Conservation (phyloP, 2,888 invertebrate genomes). For the Muschampia plurimacula region DNA sequence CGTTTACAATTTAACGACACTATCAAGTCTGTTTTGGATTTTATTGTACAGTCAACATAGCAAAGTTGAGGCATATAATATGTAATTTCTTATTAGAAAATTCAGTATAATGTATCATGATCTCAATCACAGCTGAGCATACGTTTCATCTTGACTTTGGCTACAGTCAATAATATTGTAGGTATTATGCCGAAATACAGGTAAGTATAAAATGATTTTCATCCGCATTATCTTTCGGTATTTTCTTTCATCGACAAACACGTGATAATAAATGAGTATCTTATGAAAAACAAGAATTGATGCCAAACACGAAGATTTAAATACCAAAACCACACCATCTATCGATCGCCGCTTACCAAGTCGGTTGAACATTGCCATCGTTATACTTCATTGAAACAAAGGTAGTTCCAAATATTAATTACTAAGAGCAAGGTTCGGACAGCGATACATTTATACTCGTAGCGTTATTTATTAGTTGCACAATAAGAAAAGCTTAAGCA, state of each 20-base stretch:
- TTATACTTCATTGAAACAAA: slow-evolving; percentile 7
- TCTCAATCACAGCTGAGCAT: too few relatives aligned
- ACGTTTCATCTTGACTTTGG: too few relatives aligned
- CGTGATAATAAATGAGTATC: not conserved
- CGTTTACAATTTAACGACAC: too few relatives aligned
- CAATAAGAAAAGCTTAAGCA: slow-evolving; percentile 37
- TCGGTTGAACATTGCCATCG: not conserved
- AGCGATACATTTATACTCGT: slow-evolving; percentile 14
- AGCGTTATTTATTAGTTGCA: slow-evolving; percentile 28
- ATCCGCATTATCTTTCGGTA: not conserved
- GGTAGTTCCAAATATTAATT: slow-evolving; percentile 19
- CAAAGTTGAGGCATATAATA: too few relatives aligned
- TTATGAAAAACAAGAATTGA: not conserved
- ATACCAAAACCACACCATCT: not conserved
- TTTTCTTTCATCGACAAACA: not conserved
- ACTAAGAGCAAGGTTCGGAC: slow-evolving; percentile 14
- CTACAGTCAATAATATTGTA: too few relatives aligned
- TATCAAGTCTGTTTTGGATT: too few relatives aligned
- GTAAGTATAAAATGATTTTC: too few relatives aligned
- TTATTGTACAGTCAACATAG: too few relatives aligned
- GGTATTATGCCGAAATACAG: too few relatives aligned
- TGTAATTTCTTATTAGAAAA: too few relatives aligned
- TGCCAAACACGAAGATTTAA: not conserved
- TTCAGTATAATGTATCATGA: too few relatives aligned
- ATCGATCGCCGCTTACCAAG: not conserved